Evolutionary conservation across 2,888 invertebrate species (phyloP).

Genomic region (Calliscelio sp.): DNA sequence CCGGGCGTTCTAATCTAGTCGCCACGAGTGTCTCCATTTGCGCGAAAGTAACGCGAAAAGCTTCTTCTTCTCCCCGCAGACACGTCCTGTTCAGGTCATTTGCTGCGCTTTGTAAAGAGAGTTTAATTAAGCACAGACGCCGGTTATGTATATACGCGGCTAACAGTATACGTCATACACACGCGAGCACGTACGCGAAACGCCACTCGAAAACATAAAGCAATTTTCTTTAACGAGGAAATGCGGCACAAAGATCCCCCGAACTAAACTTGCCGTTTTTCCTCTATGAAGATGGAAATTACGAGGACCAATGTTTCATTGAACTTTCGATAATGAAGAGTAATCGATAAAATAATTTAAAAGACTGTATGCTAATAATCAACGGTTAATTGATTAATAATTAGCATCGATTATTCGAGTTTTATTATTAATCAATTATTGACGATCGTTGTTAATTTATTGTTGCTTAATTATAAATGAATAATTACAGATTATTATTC

Average conservation of each 20-base stretch:
- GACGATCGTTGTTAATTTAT: too few relatives aligned
- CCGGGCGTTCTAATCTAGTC: constrained; percentile 42
- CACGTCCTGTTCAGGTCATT: constrained; percentile 53
- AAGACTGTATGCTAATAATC: too few relatives aligned
- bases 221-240: constrained; percentile 3
- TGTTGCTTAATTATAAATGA: too few relatives aligned
- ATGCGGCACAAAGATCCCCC: neutral
- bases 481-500: too few relatives aligned
- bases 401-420: too few relatives aligned
- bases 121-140: constrained; percentile 63
- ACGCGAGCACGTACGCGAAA: neutral
- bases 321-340: too few relatives aligned
- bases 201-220: constrained; percentile 4
- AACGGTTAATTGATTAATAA: too few relatives aligned
- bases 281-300: too few relatives aligned
- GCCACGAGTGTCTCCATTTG: constrained; percentile 57
- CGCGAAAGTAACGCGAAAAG: constrained; percentile 63
- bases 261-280: neutral
- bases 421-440: too few relatives aligned
- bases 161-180: constrained; percentile 20
- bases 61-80: constrained; percentile 59
- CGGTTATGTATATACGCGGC: constrained; percentile 20
- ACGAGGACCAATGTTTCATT: too few relatives aligned
- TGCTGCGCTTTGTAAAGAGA: constrained; percentile 54
- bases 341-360: too few relatives aligned